Evolutionary conservation across 2,888 invertebrate genomes (phyloP).

Genomic region (Heliconius cydno): DNA sequence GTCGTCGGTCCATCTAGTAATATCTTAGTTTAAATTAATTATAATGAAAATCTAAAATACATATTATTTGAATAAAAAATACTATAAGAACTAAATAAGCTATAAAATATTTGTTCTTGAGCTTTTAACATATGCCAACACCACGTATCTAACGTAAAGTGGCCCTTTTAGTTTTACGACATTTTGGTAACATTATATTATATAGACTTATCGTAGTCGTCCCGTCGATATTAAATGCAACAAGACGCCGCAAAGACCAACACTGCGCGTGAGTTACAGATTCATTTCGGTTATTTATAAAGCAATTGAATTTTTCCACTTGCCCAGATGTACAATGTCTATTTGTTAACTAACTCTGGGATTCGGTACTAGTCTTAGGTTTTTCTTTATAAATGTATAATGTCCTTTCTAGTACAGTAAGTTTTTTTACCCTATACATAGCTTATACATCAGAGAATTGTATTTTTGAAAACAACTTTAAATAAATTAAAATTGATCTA

Average conservation of each 20-base stretch:
- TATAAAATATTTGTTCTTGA: too few relatives aligned
- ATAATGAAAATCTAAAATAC: too few relatives aligned
- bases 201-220: conserved; percentile 2
- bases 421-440: neutral
- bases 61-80: too few relatives aligned
- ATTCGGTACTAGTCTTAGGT: neutral
- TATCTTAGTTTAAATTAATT: too few relatives aligned
- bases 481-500: too few relatives aligned
- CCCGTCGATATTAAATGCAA: neutral
- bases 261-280: conserved; percentile 63
- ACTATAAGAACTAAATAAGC: too few relatives aligned
- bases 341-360: conserved; percentile 19
- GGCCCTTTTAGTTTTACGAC: neutral
- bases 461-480: too few relatives aligned
- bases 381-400: neutral
- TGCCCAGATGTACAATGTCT: conserved; percentile 44
- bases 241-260: conserved; percentile 45
- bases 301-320: conserved; percentile 67
- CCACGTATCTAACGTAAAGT: too few relatives aligned
- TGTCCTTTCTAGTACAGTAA: neutral
- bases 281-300: conserved; percentile 71
- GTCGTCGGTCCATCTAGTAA: too few relatives aligned
- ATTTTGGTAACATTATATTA: too few relatives aligned
- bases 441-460: too few relatives aligned
- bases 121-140: too few relatives aligned